A percentile compares a stretch with the other conserved stretches of the same genome.
Evolutionary conservation across 1,140 invertebrate species (phyloP).

Genomic region (Drosophila ananassae): DNA sequence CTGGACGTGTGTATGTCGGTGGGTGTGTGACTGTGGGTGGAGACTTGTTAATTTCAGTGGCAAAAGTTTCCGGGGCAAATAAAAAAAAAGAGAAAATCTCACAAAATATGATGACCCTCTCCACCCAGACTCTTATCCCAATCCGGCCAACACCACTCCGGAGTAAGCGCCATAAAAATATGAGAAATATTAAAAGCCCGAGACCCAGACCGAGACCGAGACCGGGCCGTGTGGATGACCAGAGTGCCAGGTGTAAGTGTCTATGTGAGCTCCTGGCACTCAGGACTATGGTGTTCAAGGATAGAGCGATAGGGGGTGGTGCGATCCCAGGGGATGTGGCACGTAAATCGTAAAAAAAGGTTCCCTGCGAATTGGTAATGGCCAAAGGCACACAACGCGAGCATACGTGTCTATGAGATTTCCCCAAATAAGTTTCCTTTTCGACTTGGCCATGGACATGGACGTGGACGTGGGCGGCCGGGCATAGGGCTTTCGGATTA

Average conservation of each 20-base stretch:
- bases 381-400: slow-evolving; percentile 40
- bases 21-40: slow-evolving; percentile 10
- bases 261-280: slow-evolving; percentile 22
- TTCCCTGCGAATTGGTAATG: slow-evolving; percentile 57
- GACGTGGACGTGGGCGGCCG: not conserved
- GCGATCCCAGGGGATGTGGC: slow-evolving; percentile 66
- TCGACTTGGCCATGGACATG: not conserved
- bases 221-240: slow-evolving; percentile 46
- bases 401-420: slow-evolving; percentile 59
- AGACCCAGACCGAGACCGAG: slow-evolving; percentile 19
- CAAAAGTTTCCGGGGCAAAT: slow-evolving; percentile 60
- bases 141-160: slow-evolving; percentile 22
- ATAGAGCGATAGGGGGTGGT: not conserved
- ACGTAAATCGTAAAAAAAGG: slow-evolving; percentile 81
- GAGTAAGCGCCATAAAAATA: slow-evolving; percentile 68
- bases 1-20: not conserved
- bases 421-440: slow-evolving; percentile 36
- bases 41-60: slow-evolving; percentile 76
- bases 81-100: slow-evolving; percentile 50
- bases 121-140: slow-evolving; percentile 18
- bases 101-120: slow-evolving; percentile 72
- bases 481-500: slow-evolving; percentile 20
- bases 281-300: not conserved
- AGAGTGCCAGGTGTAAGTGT: slow-evolving; percentile 41
- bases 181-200: slow-evolving; percentile 78